Base-by-base conservation (phyloP, 1,140 invertebrate genomes). In the Polyergus mexicanus region DNA sequence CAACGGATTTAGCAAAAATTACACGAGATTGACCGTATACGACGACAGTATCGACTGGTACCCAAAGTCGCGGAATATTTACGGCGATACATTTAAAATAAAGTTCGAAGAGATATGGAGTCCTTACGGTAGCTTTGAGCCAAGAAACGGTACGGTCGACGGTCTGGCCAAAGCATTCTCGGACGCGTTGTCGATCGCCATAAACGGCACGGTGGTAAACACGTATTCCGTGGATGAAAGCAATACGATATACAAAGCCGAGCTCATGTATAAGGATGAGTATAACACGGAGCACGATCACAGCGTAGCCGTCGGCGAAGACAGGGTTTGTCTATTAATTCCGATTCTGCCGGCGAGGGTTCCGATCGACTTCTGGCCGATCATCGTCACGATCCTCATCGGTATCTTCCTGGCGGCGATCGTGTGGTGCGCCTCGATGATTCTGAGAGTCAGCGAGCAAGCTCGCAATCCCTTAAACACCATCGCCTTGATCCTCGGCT, bases 161-260 rank as follows among this genome's bases (percentile, higher is more conserved):
- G 60, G 63, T 11, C 35, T 84, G 38, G 69, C 74, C 16, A 56
- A 35, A 8, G 22, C 13, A 8, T 66, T 76, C 16, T 16, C 54
- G 16, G n/a, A 32, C 0, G 25, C 51, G 6, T 2, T 84, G 3
- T 38, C 22, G 13, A 10, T 13, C 22, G 13, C 8, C 11, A 1
- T 84, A 38, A 84, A 84, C 35, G 72, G 22, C 4, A 44, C 83
- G 35, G 63, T 80, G 22, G 13, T 84, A 25, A 71, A 54, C 13
- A 38, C 51, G 13, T 3, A 7, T 3, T 16, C 11, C 19, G 4
- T 8, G 13, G 38, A 32, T 4, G 60, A 65, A 8, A 76, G 13
- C 72, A 25, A 76, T 25, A 11, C 76, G 62, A 32, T 13, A 3
- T 76, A 84, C 72, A 35, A 56, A 28, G 47, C 74, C 13, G 38